Percentiles rank a stretch among this genome's conserved stretches.
phyloP scores from a whole-genome alignment of 1,140 invertebrate species.

The Drosophila rufa region DNA sequence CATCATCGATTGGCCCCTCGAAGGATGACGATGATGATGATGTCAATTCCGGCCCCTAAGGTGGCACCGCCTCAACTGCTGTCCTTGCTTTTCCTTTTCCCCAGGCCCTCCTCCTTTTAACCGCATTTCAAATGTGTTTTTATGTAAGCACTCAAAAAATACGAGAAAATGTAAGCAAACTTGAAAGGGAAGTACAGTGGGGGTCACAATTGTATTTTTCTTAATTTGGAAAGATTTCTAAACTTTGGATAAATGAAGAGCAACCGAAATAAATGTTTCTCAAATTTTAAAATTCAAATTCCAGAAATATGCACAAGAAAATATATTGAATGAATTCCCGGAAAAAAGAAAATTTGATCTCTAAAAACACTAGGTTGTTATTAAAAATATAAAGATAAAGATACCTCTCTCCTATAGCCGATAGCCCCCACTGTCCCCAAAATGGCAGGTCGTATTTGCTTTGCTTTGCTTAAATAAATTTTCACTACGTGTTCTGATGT shows the following conservation, averaged over 20 bases:
- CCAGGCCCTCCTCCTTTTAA: constrained; percentile 13
- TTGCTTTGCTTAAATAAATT: constrained; percentile 78
- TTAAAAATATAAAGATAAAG: too few relatives aligned
- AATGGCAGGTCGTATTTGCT: constrained; percentile 41
- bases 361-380: not conserved
- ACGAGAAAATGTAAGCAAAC: constrained; percentile 33
- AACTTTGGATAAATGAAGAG: too few relatives aligned
- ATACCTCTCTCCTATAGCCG: not conserved
- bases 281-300: not conserved
- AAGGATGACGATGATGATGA: constrained; percentile 60
- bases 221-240: too few relatives aligned
- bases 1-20: constrained; percentile 31
- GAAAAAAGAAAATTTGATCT: not conserved
- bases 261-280: not conserved
- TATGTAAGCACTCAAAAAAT: constrained; percentile 59
- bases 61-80: constrained; percentile 52
- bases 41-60: constrained; percentile 66
- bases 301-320: not conserved
- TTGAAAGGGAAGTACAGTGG: constrained; percentile 20
- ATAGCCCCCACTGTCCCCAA: constrained; percentile 17
- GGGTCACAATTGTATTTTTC: not conserved
- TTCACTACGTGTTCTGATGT: constrained; percentile 57
- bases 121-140: constrained; percentile 75
- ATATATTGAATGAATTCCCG: not conserved
- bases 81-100: constrained; percentile 50